Evolutionary conservation across 2,888 invertebrate species (phyloP).

Genomic region (Cantharis lateralis): DNA sequence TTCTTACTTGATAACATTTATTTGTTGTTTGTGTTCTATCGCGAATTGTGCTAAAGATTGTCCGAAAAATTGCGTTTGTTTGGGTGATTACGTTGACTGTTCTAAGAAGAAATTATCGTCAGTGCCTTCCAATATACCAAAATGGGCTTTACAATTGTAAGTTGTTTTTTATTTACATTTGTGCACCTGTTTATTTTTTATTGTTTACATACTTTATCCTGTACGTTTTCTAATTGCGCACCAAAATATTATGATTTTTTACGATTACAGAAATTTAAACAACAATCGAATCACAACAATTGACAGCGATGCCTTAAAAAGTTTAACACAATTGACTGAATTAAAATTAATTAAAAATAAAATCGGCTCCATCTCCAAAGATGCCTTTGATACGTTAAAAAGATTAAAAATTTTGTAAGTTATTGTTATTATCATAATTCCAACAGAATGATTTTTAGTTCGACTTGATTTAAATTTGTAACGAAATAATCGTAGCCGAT

Average conservation of each 20-base stretch:
- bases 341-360: constrained; percentile 83
- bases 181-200: constrained; percentile 39
- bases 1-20: constrained; percentile 48
- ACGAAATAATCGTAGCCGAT: neutral
- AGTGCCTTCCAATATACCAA: constrained; percentile 73
- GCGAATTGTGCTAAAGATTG: constrained; percentile 57
- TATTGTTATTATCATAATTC: neutral
- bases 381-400: constrained; percentile 71
- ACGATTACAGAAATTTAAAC: constrained; percentile 65
- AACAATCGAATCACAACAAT: constrained; percentile 75
- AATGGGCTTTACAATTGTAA: constrained; percentile 79
- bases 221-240: neutral
- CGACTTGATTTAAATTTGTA: neutral
- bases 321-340: constrained; percentile 71
- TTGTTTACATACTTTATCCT: constrained; percentile 13
- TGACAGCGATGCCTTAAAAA: constrained; percentile 72
- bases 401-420: constrained; percentile 74
- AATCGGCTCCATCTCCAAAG: constrained; percentile 70
- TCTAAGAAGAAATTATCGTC: constrained; percentile 69
- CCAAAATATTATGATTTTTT: neutral
- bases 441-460: neutral
- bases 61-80: constrained; percentile 72
- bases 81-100: constrained; percentile 77
- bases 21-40: constrained; percentile 40
- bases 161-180: constrained; percentile 48